Conservation (phyloP, 2,797 vertebrate species). For the Thunnus albacares region DNA sequence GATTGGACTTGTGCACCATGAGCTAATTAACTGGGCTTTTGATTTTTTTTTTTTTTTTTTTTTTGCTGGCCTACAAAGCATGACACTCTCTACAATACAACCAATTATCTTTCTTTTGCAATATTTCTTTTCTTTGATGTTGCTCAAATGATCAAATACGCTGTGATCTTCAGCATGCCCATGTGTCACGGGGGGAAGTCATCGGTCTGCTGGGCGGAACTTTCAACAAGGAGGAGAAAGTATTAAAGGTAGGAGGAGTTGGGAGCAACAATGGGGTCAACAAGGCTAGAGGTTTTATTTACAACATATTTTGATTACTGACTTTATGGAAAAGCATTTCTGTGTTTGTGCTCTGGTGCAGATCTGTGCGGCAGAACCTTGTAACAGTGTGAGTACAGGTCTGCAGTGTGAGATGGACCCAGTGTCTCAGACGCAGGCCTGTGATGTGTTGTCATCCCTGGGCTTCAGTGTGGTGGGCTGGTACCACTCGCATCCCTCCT, state of each 20-base stretch:
- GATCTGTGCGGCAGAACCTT: slow-evolving; percentile 94
- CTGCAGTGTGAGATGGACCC: slow-evolving; percentile 99
- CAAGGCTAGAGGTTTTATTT: neutral
- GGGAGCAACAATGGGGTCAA: neutral
- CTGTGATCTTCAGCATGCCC: slow-evolving; percentile 89
- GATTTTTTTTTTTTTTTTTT: neutral
- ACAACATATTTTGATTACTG: neutral
- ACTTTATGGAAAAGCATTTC: neutral
- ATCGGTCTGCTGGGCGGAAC: slow-evolving; percentile 96
- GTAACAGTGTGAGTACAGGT: slow-evolving; percentile 96
- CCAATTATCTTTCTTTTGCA: neutral
- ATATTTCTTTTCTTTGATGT: neutral
- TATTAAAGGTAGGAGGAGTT: slow-evolving; percentile 88
- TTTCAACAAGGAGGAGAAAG: slow-evolving; percentile 88
- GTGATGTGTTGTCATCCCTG: slow-evolving; percentile 89
- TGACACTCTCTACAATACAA: neutral
- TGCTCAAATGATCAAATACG: neutral
- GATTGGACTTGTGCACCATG: neutral
- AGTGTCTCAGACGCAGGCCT: slow-evolving; percentile 95
- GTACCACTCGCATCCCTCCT: slow-evolving; percentile 98
- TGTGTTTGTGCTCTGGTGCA: slow-evolving; percentile 62
- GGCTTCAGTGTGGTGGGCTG: slow-evolving; percentile 94
- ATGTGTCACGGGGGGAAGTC: slow-evolving; percentile 95
- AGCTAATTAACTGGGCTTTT: neutral
- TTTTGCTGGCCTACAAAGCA: neutral